These are phyloP conservation scores for Conopomorpha cramerella DNA, from an alignment of 1,140 invertebrate species.

Conservation along the genomic window DNA sequence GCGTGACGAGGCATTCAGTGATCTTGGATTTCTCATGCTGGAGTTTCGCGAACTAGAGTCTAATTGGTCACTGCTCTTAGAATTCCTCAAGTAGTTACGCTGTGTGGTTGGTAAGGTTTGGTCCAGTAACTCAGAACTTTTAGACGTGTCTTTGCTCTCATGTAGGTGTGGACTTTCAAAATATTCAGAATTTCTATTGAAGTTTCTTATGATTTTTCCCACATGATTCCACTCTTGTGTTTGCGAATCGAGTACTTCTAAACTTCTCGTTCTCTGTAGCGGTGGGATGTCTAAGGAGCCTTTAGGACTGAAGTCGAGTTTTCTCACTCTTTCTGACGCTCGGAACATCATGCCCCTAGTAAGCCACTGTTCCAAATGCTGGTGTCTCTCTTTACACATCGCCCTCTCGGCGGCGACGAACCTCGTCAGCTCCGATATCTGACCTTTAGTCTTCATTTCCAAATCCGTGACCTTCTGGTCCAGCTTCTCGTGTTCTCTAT, in stretches of 20 bases:
- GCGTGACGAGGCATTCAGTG: conserved; percentile 5
- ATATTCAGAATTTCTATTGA: conserved; percentile 34
- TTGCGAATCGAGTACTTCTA: conserved; percentile 64
- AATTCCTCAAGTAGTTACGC: conserved; percentile 36
- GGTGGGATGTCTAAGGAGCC: conserved; percentile 64
- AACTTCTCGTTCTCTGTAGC: conserved; percentile 66
- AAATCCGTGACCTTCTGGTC: conserved; percentile 81
- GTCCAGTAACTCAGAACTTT: conserved; percentile 46
- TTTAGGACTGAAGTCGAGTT: conserved; percentile 59
- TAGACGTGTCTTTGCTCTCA: conserved; percentile 40
- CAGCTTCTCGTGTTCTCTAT: conserved; percentile 77
- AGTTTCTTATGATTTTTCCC: conserved; percentile 35
- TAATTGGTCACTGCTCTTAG: conserved; percentile 44
- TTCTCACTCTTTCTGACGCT: conserved; percentile 61
- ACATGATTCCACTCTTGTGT: conserved; percentile 48
- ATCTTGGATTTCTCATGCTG: too few relatives aligned
- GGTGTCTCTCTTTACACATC: conserved; percentile 67
- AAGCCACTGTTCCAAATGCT: conserved; percentile 72
- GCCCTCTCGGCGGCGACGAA: conserved; percentile 68
- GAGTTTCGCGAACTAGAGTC: too few relatives aligned
- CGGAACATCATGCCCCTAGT: conserved; percentile 63
- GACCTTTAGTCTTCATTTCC: conserved; percentile 77
- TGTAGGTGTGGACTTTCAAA: conserved; percentile 36
- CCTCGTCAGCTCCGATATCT: conserved; percentile 73
- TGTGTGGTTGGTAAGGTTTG: too few relatives aligned